phyloP scores from a whole-genome alignment of 2,113 vertebrate species.

The Nibea albiflora region DNA sequence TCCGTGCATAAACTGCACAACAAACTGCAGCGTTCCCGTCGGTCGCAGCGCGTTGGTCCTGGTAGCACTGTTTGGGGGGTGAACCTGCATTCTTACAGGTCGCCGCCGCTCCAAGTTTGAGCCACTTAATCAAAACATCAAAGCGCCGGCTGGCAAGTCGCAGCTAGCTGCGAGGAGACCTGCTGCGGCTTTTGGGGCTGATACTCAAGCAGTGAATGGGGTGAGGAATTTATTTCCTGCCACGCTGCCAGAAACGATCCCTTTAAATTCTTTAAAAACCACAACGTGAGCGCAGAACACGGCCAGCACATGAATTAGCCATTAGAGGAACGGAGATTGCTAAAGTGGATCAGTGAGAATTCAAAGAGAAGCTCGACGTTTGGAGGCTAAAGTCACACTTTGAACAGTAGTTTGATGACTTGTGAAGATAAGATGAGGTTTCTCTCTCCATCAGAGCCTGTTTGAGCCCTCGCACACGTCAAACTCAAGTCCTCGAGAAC shows the following conservation, averaged over 20 bases:
- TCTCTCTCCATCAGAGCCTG: background rate
- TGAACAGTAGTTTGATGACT: background rate
- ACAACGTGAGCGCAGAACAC: background rate
- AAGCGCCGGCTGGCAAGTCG: conserved; percentile 52
- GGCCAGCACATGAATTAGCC: too few species aligned
- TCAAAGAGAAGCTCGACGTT: background rate
- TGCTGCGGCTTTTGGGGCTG: conserved; percentile 34
- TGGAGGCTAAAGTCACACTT: background rate
- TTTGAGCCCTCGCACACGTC: background rate
- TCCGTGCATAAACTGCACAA: background rate
- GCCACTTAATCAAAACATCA: conserved; percentile 55
- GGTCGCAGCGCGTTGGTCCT: background rate
- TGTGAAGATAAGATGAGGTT: background rate
- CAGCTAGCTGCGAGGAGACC: conserved; percentile 52
- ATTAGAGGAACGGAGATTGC: too few species aligned
- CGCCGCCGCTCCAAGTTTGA: conserved; percentile 15
- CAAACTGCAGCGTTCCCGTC: background rate
- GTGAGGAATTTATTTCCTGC: conserved; percentile 42
- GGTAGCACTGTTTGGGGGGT: conserved; percentile 2
- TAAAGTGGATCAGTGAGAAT: background rate
- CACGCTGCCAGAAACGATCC: conserved; percentile 16
- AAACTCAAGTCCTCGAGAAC: background rate
- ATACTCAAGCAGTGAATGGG: conserved; percentile 25
- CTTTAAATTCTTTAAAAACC: conserved; percentile 34
- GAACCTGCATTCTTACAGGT: conserved; percentile 38